A percentile compares a stretch with the other conserved stretches of the same genome.
phyloP scores from a whole-genome alignment of 2,797 vertebrate species.

The Esox lucius region DNA sequence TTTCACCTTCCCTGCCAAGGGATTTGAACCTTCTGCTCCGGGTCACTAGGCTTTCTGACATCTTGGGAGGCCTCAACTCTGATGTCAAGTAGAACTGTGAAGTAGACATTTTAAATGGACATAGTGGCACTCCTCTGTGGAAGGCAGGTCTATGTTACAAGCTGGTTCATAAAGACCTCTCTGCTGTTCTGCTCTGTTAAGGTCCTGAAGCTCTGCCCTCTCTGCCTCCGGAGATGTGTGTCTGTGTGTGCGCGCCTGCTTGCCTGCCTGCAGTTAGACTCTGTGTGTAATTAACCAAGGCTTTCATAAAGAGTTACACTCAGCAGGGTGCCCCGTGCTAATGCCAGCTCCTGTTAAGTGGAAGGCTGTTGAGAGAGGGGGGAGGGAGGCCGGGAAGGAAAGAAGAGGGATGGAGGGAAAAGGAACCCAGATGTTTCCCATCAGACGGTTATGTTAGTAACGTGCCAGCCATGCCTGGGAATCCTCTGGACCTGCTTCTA shows the following conservation, averaged over 20 bases:
- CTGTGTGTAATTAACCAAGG: slow-evolving; percentile 60
- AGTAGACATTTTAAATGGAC: too few species aligned
- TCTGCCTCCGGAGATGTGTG: neutral
- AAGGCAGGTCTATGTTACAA: slow-evolving; percentile 50
- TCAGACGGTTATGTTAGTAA: slow-evolving; percentile 36
- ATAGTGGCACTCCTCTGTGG: too few species aligned
- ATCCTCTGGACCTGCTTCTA: slow-evolving; percentile 42
- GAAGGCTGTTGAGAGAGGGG: slow-evolving; percentile 44
- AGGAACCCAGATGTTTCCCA: slow-evolving; percentile 71
- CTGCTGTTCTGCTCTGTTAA: neutral
- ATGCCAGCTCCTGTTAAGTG: slow-evolving; percentile 36
- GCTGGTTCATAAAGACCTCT: neutral
- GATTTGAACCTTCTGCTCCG: too few species aligned
- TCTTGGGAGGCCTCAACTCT: too few species aligned
- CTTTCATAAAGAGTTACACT: slow-evolving; percentile 59
- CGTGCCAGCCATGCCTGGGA: slow-evolving; percentile 58
- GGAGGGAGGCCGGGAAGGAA: accelerated
- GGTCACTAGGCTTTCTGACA: too few species aligned
- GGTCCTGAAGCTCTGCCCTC: neutral
- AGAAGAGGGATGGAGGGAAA: slow-evolving; percentile 30
- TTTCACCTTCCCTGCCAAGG: too few species aligned
- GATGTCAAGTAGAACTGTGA: too few species aligned
- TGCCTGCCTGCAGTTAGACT: slow-evolving; percentile 34
- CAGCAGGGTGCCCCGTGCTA: slow-evolving; percentile 22
- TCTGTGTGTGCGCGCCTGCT: too few species aligned